Conservation (phyloP, 2,113 vertebrate genomes). For the Pluvianellus socialis region DNA sequence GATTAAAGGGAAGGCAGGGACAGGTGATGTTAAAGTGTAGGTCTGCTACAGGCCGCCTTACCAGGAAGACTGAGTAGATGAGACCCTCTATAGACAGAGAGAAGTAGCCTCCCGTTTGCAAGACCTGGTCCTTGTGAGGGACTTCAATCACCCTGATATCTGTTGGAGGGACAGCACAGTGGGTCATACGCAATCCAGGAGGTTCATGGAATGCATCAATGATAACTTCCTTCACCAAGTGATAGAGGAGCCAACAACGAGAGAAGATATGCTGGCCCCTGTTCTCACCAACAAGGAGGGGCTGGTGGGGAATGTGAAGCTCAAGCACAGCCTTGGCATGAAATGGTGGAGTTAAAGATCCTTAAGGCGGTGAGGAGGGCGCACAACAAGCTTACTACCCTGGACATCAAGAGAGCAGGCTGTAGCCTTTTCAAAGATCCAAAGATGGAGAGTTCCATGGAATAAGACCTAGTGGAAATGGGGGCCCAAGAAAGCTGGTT, state of each 20-base stretch:
- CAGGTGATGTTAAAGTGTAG: neutral
- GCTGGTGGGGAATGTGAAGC: neutral
- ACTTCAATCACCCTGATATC: neutral
- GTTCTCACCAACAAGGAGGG: neutral
- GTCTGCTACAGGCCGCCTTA: neutral
- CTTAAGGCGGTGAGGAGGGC: neutral
- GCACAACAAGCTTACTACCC: neutral
- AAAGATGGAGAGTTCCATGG: neutral
- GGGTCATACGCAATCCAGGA: neutral
- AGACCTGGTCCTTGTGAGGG: neutral
- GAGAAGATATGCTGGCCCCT: neutral
- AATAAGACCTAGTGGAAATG: neutral
- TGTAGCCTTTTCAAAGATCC: neutral
- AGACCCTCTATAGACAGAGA: neutral
- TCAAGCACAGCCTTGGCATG: neutral
- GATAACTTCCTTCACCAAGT: neutral
- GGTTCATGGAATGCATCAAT: neutral
- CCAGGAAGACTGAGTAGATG: neutral
- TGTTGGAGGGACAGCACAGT: neutral
- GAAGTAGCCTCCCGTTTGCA: neutral
- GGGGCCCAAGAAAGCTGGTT: neutral
- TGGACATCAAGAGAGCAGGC: neutral
- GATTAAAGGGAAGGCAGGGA: neutral
- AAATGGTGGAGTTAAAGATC: neutral
- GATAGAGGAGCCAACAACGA: neutral